phyloP scores from a whole-genome alignment of 30 jellyfish, hydroid and myxozoan genomes.

The Clytia hemisphaerica region DNA sequence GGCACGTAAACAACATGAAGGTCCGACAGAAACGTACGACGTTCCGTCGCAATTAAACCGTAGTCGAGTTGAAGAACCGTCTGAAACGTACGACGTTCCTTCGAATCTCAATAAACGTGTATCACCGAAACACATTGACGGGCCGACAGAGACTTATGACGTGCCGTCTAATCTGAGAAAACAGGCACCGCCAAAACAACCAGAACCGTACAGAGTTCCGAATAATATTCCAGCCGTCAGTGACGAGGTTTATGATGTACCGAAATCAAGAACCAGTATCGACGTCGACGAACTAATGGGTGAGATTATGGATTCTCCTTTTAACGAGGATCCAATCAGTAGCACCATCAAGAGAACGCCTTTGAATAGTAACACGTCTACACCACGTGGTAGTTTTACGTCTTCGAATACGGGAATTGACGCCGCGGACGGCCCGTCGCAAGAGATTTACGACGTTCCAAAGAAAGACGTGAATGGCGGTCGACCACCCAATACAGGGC shows the following conservation, averaged over 20 bases:
- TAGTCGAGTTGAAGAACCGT: not conserved
- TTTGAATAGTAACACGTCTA: not conserved
- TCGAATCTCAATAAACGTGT: not conserved
- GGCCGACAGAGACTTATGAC: constrained; percentile 37
- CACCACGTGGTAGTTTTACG: constrained; percentile 21
- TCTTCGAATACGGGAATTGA: not conserved
- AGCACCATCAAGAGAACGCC: constrained; percentile 27
- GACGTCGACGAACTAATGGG: constrained; percentile 23
- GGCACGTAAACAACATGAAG: constrained; percentile 15
- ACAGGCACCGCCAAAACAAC: not conserved
- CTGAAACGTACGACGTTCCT: constrained; percentile 28
- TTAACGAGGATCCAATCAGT: constrained; percentile 6
- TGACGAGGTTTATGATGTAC: constrained; percentile 23
- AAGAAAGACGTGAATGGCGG: not conserved
- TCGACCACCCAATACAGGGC: not conserved
- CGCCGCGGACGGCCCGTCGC: not conserved
- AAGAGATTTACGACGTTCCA: constrained; percentile 17
- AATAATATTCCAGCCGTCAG: not conserved
- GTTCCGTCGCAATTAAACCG: too few relatives aligned
- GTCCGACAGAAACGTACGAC: constrained; percentile 37
- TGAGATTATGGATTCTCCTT: constrained; percentile 54
- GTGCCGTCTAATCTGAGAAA: constrained; percentile 17
- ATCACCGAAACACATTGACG: constrained; percentile 17
- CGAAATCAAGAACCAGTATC: not conserved
- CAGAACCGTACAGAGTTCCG: not conserved